Evolutionary conservation across 2,888 invertebrate species (phyloP).

Genomic region (Trissolcus japonicus): DNA sequence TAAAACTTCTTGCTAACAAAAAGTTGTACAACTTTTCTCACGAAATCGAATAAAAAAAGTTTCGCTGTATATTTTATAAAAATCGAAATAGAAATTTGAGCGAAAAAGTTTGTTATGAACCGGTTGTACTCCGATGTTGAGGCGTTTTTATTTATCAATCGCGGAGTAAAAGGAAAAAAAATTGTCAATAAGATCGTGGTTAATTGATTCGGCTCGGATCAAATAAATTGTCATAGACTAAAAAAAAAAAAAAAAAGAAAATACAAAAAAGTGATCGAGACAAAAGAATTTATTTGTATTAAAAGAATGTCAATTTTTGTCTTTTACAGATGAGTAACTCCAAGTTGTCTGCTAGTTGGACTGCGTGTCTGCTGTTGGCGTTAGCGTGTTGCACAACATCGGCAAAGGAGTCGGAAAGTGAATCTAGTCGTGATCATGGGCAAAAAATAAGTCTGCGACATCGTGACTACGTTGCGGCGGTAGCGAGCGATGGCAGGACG

Average conservation of each 20-base stretch:
- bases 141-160: too few species aligned
- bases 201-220: neutral
- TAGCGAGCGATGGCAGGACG: conserved; percentile 62
- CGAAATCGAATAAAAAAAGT: neutral
- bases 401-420: conserved; percentile 54
- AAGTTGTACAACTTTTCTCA: conserved; percentile 37
- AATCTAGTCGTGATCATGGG: conserved; percentile 60
- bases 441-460: conserved; percentile 26
- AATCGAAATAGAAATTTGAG: neutral
- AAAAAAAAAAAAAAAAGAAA: conserved; percentile 7
- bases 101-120: neutral
- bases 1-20: conserved; percentile 31
- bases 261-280: neutral
- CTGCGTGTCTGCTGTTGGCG: conserved; percentile 55
- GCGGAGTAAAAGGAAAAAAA: neutral
- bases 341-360: conserved; percentile 49
- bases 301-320: conserved; percentile 5
- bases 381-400: conserved; percentile 46
- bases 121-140: too few species aligned
- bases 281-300: neutral
- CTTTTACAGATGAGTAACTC: conserved; percentile 63
- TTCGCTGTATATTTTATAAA: neutral
- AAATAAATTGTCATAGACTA: neutral
- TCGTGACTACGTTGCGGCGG: conserved; percentile 30
- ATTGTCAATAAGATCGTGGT: neutral